These are phyloP conservation scores for Neodiprion pinetum DNA, from an alignment of 1,140 invertebrate species.

Conservation along the genomic window DNA sequence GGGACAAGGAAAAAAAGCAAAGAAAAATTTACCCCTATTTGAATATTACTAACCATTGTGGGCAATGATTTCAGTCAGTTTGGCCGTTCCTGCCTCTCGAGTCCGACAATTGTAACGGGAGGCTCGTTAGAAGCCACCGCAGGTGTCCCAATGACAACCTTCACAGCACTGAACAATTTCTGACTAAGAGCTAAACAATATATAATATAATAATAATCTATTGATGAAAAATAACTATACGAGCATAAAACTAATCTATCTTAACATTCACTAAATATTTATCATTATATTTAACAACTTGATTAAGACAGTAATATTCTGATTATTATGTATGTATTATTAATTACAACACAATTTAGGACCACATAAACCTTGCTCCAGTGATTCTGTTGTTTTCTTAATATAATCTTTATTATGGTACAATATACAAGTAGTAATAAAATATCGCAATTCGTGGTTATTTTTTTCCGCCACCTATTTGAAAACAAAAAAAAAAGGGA, in stretches of 20 bases:
- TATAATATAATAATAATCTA: conserved; percentile 49
- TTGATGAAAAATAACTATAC: conserved; percentile 59
- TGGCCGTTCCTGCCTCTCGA: conserved; percentile 22
- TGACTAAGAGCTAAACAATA: conserved; percentile 57
- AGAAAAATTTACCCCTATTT: neutral
- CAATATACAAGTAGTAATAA: conserved; percentile 51
- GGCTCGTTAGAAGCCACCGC: conserved; percentile 50
- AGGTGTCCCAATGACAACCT: conserved; percentile 50
- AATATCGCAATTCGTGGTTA: conserved; percentile 50
- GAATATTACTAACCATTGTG: neutral
- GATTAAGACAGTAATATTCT: conserved; percentile 48
- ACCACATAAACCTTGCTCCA: conserved; percentile 63
- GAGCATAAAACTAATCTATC: conserved; percentile 42
- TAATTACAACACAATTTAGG: conserved; percentile 54
- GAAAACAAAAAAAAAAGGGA: conserved; percentile 36
- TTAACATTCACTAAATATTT: conserved; percentile 59
- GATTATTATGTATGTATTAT: conserved; percentile 46
- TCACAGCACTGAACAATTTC: conserved; percentile 61
- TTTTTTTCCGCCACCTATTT: conserved; percentile 51
- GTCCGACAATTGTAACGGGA: conserved; percentile 49
- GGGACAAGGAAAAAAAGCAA: neutral
- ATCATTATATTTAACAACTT: conserved; percentile 57
- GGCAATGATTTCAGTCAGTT: conserved; percentile 11
- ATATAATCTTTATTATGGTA: conserved; percentile 52
- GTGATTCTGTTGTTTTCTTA: conserved; percentile 49